These are phyloP conservation scores for Rhodinocichla rosea DNA, from an alignment of 2,113 vertebrate genomes.

Conservation along the genomic window DNA sequence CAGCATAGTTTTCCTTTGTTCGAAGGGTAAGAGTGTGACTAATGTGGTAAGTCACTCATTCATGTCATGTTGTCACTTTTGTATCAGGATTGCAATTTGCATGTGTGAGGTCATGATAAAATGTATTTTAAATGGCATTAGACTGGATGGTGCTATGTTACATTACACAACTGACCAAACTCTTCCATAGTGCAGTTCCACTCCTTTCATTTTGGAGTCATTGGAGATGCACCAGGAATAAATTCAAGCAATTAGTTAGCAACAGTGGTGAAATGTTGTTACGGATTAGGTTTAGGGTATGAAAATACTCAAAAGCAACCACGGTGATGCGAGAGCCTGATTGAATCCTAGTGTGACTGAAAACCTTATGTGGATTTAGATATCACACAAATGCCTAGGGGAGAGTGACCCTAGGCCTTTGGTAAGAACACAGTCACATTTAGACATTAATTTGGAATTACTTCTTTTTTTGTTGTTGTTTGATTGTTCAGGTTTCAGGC, in stretches of 20 bases:
- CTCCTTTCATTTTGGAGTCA: neutral
- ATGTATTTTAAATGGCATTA: constrained; percentile 44
- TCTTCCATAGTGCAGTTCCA: constrained; percentile 4
- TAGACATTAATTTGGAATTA: neutral
- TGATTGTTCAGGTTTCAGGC: constrained; percentile 26
- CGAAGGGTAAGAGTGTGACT: neutral
- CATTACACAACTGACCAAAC: neutral
- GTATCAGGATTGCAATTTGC: constrained; percentile 52
- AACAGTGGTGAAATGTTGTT: neutral
- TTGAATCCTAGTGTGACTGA: neutral
- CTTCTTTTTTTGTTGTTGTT: neutral
- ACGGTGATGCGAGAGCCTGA: neutral
- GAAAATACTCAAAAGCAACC: neutral
- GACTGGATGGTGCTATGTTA: constrained; percentile 36
- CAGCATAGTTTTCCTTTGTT: constrained; percentile 19
- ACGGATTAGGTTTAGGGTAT: neutral
- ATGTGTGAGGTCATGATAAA: constrained; percentile 56
- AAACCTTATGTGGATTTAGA: neutral
- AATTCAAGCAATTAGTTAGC: constrained; percentile 6
- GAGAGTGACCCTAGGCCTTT: neutral
- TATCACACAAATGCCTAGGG: neutral
- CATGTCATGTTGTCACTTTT: neutral
- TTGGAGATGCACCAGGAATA: neutral
- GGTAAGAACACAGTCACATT: neutral
- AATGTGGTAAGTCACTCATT: neutral